A percentile compares a stretch with the other conserved stretches of the same genome.
Evolutionary conservation across 2,888 invertebrate species (phyloP).

Genomic region (Charanyca ferruginea): DNA sequence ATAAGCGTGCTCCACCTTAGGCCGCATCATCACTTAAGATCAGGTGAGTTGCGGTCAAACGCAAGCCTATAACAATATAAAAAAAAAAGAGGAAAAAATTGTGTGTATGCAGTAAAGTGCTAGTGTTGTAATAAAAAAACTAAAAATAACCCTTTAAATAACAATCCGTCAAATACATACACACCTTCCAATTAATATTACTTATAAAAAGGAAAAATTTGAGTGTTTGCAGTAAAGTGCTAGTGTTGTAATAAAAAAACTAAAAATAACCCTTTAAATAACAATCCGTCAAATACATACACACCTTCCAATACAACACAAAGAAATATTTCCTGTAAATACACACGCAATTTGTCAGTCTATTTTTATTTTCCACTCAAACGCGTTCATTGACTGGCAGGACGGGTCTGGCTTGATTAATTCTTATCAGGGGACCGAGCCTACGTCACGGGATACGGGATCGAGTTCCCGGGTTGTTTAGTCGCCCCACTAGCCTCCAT

Average conservation of each 20-base stretch:
- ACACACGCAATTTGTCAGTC: conserved; percentile 33
- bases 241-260: background rate
- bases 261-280: background rate
- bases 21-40: too few species aligned
- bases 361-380: conserved; percentile 54
- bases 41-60: too few species aligned
- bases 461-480: conserved; percentile 44
- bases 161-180: conserved; percentile 4
- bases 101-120: too few species aligned
- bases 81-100: too few species aligned
- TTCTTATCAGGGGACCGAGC: conserved; percentile 54
- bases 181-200: conserved; percentile 23
- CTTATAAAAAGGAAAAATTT: too few species aligned
- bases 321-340: conserved; percentile 27
- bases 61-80: too few species aligned
- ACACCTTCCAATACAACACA: conserved; percentile 27
- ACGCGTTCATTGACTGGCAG: conserved; percentile 49
- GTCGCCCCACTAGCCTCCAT: conserved; percentile 55
- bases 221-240: too few species aligned
- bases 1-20: too few species aligned
- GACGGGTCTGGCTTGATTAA: conserved; percentile 58
- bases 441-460: conserved; percentile 46
- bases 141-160: background rate
- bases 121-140: background rate
- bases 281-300: conserved; percentile 4